phyloP scores from a whole-genome alignment of 2,888 invertebrate genomes.

The Nesidiocoris tenuis region DNA sequence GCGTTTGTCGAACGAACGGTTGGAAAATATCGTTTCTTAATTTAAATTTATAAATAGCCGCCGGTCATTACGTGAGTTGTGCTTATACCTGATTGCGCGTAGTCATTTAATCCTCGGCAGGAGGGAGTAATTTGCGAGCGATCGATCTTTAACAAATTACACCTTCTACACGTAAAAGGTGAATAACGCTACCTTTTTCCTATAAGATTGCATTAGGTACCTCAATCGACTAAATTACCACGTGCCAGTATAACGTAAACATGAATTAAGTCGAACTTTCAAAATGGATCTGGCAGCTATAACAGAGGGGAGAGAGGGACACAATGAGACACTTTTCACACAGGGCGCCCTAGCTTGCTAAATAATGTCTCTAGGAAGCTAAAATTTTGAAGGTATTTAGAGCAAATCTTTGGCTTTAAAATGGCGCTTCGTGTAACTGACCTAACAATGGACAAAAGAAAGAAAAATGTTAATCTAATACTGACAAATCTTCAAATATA shows the following conservation, averaged over 20 bases:
- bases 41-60: slow-evolving; percentile 15
- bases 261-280: neutral
- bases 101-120: neutral
- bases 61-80: slow-evolving; percentile 6
- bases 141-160: neutral
- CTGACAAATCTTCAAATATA: too few relatives aligned
- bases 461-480: slow-evolving; percentile 26
- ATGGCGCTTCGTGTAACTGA: too few relatives aligned
- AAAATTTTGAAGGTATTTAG: too few relatives aligned
- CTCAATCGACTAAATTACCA: neutral
- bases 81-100: neutral
- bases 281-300: neutral
- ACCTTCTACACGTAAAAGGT: neutral
- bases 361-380: too few relatives aligned
- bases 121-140: neutral
- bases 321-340: too few relatives aligned
- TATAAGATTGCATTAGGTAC: neutral
- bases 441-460: slow-evolving; percentile 34
- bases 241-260: too few relatives aligned
- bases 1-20: neutral
- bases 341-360: too few relatives aligned
- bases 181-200: neutral
- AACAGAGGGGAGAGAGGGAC: neutral
- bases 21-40: slow-evolving; percentile 12
- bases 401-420: too few relatives aligned